Percentiles rank a stretch among this genome's conserved stretches.
These are phyloP conservation scores for Dioctria rufipes DNA, from an alignment of 2,888 invertebrate genomes.

Conservation along the genomic window DNA sequence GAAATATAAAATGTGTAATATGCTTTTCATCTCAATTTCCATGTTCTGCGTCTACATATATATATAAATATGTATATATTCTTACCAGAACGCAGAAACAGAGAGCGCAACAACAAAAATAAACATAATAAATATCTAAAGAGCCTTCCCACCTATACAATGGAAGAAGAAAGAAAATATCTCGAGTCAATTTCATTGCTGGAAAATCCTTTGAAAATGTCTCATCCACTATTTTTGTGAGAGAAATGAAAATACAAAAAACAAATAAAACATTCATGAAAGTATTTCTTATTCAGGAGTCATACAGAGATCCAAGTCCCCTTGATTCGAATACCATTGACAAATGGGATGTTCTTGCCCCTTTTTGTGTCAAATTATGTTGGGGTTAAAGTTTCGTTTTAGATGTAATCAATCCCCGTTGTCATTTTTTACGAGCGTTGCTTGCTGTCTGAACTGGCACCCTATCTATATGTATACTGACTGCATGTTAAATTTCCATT, in stretches of 20 bases:
- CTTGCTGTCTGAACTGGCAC: conserved; percentile 18
- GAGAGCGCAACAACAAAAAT: too few species aligned
- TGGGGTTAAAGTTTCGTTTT: conserved; percentile 51
- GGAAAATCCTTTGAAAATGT: conserved; percentile 35
- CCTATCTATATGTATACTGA: background rate
- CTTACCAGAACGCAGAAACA: too few species aligned
- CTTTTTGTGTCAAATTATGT: conserved; percentile 51
- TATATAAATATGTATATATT: too few species aligned
- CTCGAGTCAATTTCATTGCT: conserved; percentile 40
- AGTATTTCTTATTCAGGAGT: conserved; percentile 50
- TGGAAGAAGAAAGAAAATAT: conserved; percentile 2
- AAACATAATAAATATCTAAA: conserved; percentile 6
- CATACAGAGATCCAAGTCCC: conserved; percentile 19
- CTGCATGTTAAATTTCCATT: conserved; percentile 45
- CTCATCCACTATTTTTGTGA: conserved; percentile 28
- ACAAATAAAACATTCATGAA: conserved; percentile 53
- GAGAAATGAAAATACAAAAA: conserved; percentile 10
- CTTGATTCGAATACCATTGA: conserved; percentile 50
- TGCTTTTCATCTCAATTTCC: too few species aligned
- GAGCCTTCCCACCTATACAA: background rate
- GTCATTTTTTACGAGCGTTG: conserved; percentile 36
- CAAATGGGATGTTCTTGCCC: conserved; percentile 51
- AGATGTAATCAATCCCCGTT: conserved; percentile 50
- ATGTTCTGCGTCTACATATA: too few species aligned
- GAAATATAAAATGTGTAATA: too few species aligned